phyloP scores from a whole-genome alignment of 2,113 vertebrate genomes.

The Pampusana beccarii region DNA sequence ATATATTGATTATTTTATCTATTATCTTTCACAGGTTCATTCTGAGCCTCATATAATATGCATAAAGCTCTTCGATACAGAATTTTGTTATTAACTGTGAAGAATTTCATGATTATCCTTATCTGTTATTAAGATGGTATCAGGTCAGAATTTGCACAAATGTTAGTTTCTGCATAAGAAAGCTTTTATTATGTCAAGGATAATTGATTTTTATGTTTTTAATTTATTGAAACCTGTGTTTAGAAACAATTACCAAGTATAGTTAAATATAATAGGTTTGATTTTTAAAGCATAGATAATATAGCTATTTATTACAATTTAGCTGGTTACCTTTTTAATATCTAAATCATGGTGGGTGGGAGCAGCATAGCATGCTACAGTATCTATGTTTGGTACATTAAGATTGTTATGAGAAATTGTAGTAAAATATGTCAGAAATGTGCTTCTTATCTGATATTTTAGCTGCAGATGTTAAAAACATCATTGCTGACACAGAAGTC shows the following conservation, averaged over 20 bases:
- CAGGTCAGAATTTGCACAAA: not conserved
- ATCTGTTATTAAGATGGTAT: not conserved
- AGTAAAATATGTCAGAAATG: not conserved
- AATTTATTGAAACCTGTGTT: not conserved
- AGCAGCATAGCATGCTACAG: not conserved
- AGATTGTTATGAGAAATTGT: not conserved
- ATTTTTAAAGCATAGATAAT: not conserved
- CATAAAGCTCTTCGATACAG: not conserved
- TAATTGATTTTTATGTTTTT: not conserved
- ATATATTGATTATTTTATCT: not conserved
- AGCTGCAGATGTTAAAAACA: not conserved
- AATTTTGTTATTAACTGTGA: not conserved
- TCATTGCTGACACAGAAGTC: not conserved
- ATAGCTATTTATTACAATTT: not conserved
- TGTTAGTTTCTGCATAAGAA: not conserved
- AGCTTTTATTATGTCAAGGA: not conserved
- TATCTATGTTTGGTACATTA: not conserved
- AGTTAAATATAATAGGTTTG: not conserved
- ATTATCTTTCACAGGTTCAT: not conserved
- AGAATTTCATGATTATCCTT: not conserved
- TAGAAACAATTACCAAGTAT: not conserved
- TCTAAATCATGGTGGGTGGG: fast-evolving
- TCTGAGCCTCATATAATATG: not conserved
- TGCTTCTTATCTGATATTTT: not conserved
- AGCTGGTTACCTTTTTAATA: not conserved